Evolutionary conservation across 2,797 vertebrate species (phyloP).

Genomic region (Melanotaenia parkinsoni): DNA sequence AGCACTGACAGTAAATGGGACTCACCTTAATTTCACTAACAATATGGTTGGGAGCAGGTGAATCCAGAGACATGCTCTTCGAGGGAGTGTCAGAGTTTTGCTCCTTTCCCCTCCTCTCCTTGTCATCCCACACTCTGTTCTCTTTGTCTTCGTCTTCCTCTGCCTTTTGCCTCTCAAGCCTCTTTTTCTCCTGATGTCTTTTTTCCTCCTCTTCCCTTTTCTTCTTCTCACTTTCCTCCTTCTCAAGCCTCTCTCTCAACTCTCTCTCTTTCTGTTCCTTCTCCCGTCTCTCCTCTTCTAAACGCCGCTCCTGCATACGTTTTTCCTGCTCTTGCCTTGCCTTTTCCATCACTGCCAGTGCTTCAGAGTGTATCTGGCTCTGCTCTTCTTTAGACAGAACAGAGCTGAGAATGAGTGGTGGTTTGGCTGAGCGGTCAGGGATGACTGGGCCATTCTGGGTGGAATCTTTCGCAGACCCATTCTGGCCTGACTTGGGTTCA

Average conservation of each 20-base stretch:
- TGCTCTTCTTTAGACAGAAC: slow-evolving; percentile 87
- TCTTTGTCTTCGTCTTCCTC: slow-evolving; percentile 78
- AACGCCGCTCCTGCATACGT: slow-evolving; percentile 76
- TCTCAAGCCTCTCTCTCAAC: slow-evolving; percentile 51
- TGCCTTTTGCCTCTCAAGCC: slow-evolving; percentile 78
- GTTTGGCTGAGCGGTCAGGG: slow-evolving; percentile 91
- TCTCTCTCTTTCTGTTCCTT: slow-evolving; percentile 57
- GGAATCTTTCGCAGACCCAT: slow-evolving; percentile 73
- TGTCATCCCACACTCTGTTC: slow-evolving; percentile 67
- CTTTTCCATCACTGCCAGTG: slow-evolving; percentile 83
- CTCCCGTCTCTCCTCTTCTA: slow-evolving; percentile 64
- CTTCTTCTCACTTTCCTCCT: slow-evolving; percentile 60
- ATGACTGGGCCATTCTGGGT: slow-evolving; percentile 81
- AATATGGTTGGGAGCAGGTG: slow-evolving; percentile 71
- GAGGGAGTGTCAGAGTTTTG: slow-evolving; percentile 71
- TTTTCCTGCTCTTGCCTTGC: slow-evolving; percentile 86
- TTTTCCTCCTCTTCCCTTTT: slow-evolving; percentile 84
- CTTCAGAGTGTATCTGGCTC: slow-evolving; percentile 83
- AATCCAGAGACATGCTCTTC: slow-evolving; percentile 83
- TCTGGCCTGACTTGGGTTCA: slow-evolving; percentile 73
- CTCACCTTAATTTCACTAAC: slow-evolving; percentile 80
- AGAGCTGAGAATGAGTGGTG: slow-evolving; percentile 54
- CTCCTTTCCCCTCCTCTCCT: slow-evolving; percentile 81
- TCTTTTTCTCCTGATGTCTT: slow-evolving; percentile 77
- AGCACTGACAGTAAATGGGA: not conserved